Conservation (phyloP, 2,797 vertebrate genomes). For the Acipenser oxyrinchus region DNA sequence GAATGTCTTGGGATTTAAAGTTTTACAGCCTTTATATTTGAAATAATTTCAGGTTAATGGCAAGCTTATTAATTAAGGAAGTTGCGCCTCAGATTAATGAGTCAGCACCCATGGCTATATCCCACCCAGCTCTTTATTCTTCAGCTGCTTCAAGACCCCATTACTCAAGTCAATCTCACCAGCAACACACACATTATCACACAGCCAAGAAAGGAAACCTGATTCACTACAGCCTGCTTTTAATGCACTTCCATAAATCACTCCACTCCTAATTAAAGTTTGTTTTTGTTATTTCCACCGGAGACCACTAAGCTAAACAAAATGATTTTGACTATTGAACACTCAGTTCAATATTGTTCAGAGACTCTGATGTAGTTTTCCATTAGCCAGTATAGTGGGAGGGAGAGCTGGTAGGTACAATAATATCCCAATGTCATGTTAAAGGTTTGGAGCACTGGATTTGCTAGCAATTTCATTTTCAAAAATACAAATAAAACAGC, state of each 20-base stretch:
- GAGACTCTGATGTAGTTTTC: neutral
- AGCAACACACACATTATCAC: constrained; percentile 1
- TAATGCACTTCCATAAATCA: neutral
- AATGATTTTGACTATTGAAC: neutral
- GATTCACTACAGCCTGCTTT: neutral
- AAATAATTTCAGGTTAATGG: neutral
- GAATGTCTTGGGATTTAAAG: too few relatives aligned
- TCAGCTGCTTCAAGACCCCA: neutral
- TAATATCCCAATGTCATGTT: too few relatives aligned
- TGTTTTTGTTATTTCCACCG: neutral
- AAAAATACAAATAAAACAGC: too few relatives aligned
- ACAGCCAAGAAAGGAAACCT: neutral
- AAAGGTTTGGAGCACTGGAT: too few relatives aligned
- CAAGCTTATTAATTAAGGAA: neutral
- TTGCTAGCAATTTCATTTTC: too few relatives aligned
- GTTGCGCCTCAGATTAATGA: neutral
- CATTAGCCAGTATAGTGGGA: neutral
- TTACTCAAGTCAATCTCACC: neutral
- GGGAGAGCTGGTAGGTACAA: neutral
- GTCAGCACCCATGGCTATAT: neutral
- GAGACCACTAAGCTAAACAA: neutral
- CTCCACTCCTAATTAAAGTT: neutral
- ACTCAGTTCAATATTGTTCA: neutral
- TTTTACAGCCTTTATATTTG: too few relatives aligned
- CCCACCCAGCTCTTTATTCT: neutral